Evolutionary conservation across 2,113 vertebrate species (phyloP), one percentile per base, ranked within the genome.

Genomic region (Tympanuchus pallidicinctus): DNA sequence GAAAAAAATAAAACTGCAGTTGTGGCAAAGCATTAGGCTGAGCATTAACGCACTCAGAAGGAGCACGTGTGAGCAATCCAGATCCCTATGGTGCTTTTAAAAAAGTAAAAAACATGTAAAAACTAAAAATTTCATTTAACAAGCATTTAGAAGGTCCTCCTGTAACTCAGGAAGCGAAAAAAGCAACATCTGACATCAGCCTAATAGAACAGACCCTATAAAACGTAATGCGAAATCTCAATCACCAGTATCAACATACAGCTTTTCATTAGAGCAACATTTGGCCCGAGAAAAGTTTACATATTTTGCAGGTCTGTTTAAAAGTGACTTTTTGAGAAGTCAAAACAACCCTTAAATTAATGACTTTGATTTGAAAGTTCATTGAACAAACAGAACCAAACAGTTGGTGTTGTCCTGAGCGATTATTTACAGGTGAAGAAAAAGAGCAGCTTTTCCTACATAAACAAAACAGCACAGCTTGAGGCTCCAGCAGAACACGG

Each of bases 281-380:
- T 57, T 32, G 92, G 92, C 73, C 96, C 21, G 50, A 88, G 42
- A 57, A 77, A 77, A 90, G 96, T 96, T 96, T 96, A 96, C 92
- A 93, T 93, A 90, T 81, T 94, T 90, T 81, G 19, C 86, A 71
- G 22, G 42, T 84, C 47, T 96, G 96, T 93, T 93, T 96, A 92
- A 74, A 90, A 93, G 28, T 6, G 38, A 67, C 73, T 90, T 95
- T 86, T 57, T 2, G 8, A 74, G 77, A 93, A 83, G 52, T 78
- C 82, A 88, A 96, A 96, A 95, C 95, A 96, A 88, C 4, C 4
- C 11, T 92, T 67, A 64, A 89, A 94, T 91, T 64, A 93, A 95
- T 93, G 73, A 4, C 19, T 81, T 74, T 56, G 17, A 83, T 52
- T 88, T 90, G 38, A 93, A 90, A 43, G 65, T 24, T 86, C 28